Base-by-base conservation (phyloP, 2,113 vertebrate genomes). In the Pomatorhinus ruficollis region DNA sequence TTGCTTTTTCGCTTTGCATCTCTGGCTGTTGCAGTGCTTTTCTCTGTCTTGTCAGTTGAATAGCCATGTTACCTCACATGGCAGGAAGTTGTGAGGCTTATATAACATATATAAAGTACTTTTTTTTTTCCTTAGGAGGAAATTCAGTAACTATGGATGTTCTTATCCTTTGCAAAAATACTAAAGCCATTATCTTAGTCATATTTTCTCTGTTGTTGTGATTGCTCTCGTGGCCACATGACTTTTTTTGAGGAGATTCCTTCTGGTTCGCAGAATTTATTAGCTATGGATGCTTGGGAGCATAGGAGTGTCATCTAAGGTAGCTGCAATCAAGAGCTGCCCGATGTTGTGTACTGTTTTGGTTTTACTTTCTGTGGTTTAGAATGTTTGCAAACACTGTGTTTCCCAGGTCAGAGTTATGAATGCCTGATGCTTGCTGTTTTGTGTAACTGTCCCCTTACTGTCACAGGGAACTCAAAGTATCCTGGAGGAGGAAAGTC, bases 401-500 rank as follows among this genome's bases (percentile, higher is more conserved):
- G 49, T 42, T 53, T 80, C 61, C 22, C 11, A 16, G 5, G 15
- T 77, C 28, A 70, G 47, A 74, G 22, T 69, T 59, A 15, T 2
- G 23, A 39, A 37, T 28, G 30, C 16, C 28, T 72, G n/a, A 7
- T 63, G 11, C 37, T 65, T 84, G 15, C 31, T 69, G 6, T 16
- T 87, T 52, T 60, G 30, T 90, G 5, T 92, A 45, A 89, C 47
- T 47, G 12, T 6, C 3, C 10, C 70, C 49, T 37, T 85, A 93
- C 35, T 93, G 6, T 95, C 89, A 45, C 94, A 99, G 99, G 99
- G 99, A 59, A 99, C 99, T 30, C 98, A 98, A 80, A 97, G 98
- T 47, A 99, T 99, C 92, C 94, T 99, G 95, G 99, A 99, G 87
- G 99, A 99, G 91, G 99, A 99, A 95, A 99, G 99, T 96, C 99